These are phyloP conservation scores for Calephelis virginiensis DNA, from an alignment of 1,140 invertebrate genomes.

Conservation along the genomic window DNA sequence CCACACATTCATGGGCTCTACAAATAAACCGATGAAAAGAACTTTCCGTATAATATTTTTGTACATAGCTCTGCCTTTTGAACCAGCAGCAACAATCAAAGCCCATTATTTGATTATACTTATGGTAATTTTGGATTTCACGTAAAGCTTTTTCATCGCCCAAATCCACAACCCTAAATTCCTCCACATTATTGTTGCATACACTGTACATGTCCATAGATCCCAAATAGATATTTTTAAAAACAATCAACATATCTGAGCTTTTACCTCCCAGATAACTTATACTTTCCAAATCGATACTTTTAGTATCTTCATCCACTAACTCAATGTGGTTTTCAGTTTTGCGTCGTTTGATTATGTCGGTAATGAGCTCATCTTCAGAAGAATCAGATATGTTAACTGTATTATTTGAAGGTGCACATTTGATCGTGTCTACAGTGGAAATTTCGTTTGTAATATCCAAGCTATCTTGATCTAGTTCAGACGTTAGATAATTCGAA, in stretches of 20 bases:
- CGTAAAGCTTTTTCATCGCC: not conserved
- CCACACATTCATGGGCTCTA: not conserved
- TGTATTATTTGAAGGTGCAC: no score
- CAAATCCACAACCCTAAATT: not conserved
- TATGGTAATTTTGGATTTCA: not conserved
- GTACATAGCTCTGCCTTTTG: slow-evolving; percentile 1
- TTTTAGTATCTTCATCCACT: not conserved
- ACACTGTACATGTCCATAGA: not conserved
- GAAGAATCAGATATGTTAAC: no score
- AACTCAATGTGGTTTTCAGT: no score
- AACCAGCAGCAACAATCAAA: slow-evolving; percentile 19
- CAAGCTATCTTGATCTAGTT: not conserved
- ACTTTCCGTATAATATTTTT: not conserved
- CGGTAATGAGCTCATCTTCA: no score
- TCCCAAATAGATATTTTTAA: not conserved
- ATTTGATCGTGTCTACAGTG: no score
- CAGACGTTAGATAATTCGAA: no score
- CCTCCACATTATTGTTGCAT: not conserved
- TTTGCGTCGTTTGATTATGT: no score
- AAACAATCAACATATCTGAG: not conserved
- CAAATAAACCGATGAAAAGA: not conserved
- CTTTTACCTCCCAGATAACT: not conserved
- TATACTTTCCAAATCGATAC: not conserved
- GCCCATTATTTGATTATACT: not conserved
- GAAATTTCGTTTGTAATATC: no score